A percentile compares a stretch with the other conserved stretches of the same genome.
Conservation (phyloP, 1,140 invertebrate genomes). For the Pseudomyrmex gracilis region DNA sequence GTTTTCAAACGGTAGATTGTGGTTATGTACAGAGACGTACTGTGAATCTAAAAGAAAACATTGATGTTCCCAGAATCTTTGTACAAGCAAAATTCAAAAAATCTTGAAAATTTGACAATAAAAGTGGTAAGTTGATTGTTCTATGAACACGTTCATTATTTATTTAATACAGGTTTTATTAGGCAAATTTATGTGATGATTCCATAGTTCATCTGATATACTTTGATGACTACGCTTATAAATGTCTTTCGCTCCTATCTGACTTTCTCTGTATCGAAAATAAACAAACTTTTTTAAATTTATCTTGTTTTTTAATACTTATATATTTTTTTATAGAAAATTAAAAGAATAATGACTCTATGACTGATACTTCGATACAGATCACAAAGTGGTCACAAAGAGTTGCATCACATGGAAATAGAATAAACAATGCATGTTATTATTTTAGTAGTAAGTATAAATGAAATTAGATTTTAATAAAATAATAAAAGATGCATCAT, state of each 20-base stretch:
- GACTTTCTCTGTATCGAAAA: conserved; percentile 43
- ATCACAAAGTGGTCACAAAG: too few relatives aligned
- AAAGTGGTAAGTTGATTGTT: conserved; percentile 32
- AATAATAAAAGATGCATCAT: too few relatives aligned
- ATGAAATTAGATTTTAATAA: too few relatives aligned
- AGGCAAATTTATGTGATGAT: conserved; percentile 75
- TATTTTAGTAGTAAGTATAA: too few relatives aligned
- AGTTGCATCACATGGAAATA: too few relatives aligned
- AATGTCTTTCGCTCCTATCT: conserved; percentile 82
- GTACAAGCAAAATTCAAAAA: conserved; percentile 95
- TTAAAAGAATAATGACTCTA: too few relatives aligned
- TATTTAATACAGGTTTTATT: conserved; percentile 9
- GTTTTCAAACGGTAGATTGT: conserved; percentile 90
- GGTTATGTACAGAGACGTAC: conserved; percentile 94
- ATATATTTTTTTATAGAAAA: conserved; percentile 37
- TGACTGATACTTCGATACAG: too few relatives aligned
- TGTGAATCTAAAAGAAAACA: conserved; percentile 95
- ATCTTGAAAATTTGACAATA: conserved; percentile 74
- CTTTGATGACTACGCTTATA: conserved; percentile 67
- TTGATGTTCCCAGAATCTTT: conserved; percentile 96
- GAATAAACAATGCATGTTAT: too few relatives aligned
- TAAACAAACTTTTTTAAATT: neutral
- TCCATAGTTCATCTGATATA: conserved; percentile 83
- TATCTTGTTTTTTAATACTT: neutral
- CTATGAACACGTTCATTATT: neutral